Evolutionary conservation across 1,140 invertebrate genomes (phyloP), one percentile per base, ranked within the genome.

Genomic region (Drosophila obscura): DNA sequence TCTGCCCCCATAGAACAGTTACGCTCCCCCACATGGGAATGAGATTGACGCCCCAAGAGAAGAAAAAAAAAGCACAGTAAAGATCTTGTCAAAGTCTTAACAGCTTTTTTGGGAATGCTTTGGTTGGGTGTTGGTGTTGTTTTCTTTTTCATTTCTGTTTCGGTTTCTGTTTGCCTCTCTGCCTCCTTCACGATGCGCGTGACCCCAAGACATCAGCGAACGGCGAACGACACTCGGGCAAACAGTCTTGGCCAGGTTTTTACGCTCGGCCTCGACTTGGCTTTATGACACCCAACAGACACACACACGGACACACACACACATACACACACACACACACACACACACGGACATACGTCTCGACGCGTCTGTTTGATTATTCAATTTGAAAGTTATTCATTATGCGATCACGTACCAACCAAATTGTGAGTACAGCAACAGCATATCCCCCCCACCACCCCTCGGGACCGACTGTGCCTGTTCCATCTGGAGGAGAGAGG

Each of bases 381-480:
- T 87, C 83, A 87, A 87, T 87, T 87, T 87, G 83, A 87, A 87
- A 88, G 83, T 87, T 87, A 87, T 87, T 87, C 83, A 88, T 88
- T 87, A 88, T 88, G 85, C 84, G 83, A 88, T 87, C 83, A 87
- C 83, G 83, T 87, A 87, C 83, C 62, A 59, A 62, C 67, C 69
- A 64, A 63, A 49, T 59, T 35, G 53, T 56, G 13, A 49, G 35
- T 39, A 39, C 35, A 39, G 35, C 9, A 11, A 39, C 35, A 39
- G 43, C 45, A 49, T 44, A 52, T 16, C 16, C 31, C 52, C 45
- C 24, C 44, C 22, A 2, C 0, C 22, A 55, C 59, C 24, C 41
- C 9, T 19, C 19, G 19, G 43, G 39, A 41, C 31, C 24, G 15
- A 3, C 26, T 28, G 26, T 11, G 3, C 8, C 31, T 35, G 26